phyloP scores from a whole-genome alignment of 2,888 invertebrate species.

The Mystacides longicornis region DNA sequence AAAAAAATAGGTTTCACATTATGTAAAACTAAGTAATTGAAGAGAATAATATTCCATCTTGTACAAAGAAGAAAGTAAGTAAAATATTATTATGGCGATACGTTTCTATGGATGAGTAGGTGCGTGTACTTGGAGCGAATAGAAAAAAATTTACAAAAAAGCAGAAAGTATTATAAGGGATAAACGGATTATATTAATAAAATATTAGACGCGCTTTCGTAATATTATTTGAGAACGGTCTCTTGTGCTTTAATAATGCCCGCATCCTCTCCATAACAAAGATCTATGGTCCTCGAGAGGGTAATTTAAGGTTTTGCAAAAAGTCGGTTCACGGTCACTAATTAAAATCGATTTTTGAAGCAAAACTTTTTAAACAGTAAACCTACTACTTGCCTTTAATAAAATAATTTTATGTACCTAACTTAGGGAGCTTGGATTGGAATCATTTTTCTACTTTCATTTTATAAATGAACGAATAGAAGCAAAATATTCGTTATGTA shows the following conservation, averaged over 20 bases:
- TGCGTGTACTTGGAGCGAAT: too few relatives aligned
- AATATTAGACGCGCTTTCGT: neutral
- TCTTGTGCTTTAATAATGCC: neutral
- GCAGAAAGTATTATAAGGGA: neutral
- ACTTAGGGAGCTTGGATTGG: neutral
- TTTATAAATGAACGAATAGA: neutral
- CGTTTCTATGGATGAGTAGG: too few relatives aligned
- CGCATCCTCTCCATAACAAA: neutral
- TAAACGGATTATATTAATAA: neutral
- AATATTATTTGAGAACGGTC: neutral
- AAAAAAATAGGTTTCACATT: too few relatives aligned
- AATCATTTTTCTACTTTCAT: neutral
- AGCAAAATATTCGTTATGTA: too few relatives aligned
- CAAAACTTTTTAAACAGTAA: neutral
- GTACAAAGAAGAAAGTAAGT: too few relatives aligned
- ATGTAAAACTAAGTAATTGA: too few relatives aligned
- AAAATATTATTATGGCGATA: too few relatives aligned
- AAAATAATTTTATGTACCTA: neutral
- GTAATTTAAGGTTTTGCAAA: constrained; percentile 1
- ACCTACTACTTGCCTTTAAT: too few relatives aligned
- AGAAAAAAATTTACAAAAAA: neutral
- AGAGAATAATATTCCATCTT: too few relatives aligned
- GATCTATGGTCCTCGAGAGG: neutral
- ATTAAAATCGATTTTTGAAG: neutral
- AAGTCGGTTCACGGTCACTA: neutral